Base-by-base conservation (phyloP, 2,113 vertebrate genomes). In the Gracilinanus agilis region DNA sequence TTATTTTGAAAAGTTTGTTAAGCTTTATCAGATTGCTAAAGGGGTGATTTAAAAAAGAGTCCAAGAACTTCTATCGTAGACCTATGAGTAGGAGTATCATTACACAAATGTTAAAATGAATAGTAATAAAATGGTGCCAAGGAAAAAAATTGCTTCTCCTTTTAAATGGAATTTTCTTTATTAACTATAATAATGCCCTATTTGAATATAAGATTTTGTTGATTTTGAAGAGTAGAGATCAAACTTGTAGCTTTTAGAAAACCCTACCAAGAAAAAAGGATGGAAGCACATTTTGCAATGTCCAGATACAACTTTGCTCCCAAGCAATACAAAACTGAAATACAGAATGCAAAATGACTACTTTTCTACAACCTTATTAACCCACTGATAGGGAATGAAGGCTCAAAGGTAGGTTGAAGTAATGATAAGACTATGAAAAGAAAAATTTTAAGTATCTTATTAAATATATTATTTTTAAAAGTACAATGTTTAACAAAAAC, bases 131-230 rank as follows among this genome's bases (percentile, higher is more conserved):
- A 40, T 24, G 6, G 11, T 0, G 19, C 3, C 40, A 9, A 21
- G 56, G 10, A 90, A 0, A 44, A 88, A 8, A 53, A 10, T n/a
- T 75, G 40, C 89, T 54, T 54, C 58, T 27, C 6, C 44, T 44
- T 83, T 54, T 44, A 44, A 40, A 83, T 23, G n/a, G n/a, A 83
- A 19, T 83, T 83, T 83, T 3, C 29, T 53, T 91, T 53, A 34
- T 3, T 44, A 0, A 54, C 21, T 19, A 44, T 0, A 56, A 19
- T 16, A 54, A 24, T 0, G 44, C 13, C 16, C 83, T 96, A 21
- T 61, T 40, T 25, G 67, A 91, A 88, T 21, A 90, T 44, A 34
- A 91, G 24, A n/a, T 24, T 61, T 90, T 21, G 88, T 3, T 75
- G 75, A 29, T 44, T 54, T 3, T 21, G 19, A 83, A 7, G 34